Base-by-base conservation (phyloP, 2,797 vertebrate species). In the Coregonus ussuriensis region DNA sequence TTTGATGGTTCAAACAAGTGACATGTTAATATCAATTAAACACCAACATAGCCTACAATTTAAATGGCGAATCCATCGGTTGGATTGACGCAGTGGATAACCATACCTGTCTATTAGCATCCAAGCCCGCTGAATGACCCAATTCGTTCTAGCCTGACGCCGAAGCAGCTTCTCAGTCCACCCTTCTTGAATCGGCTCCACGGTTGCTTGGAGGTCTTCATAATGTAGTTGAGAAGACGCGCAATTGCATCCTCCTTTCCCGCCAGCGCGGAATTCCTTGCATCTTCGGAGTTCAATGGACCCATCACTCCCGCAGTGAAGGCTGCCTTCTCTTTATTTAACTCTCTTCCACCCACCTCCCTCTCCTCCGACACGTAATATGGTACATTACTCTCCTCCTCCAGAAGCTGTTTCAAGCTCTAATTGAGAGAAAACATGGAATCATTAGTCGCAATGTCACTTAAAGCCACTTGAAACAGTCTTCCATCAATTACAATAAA, bases 61-160 rank as follows among this genome's bases (percentile, higher is more conserved):
- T 21, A 9, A 62, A 62, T 62, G 18, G 56, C 9, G n/a, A n/a
- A 62, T 62, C n/a, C n/a, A n/a, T 11, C 56, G 11, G 65, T 15
- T 33, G 4, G 31, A 35, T 67, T 33, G 65, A 67, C 65, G 31
- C 14, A 67, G 29, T 31, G 7, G 13, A 47, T 4, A 54, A 18
- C 7, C 29, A 37, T 47, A 71, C 51, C 35, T 47, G 41, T 47
- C 41, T 9, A 66, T 91, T 83, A 95, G 86, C 94, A 95, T 25
- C 94, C 94, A 77, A 95, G 88, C 11, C 94, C 94, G 74, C 94
- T 95, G 77, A 95, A 95, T 9, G 94, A 95, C 3, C 94, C 94
- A 77, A 95, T 95, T 79, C 94, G 83, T 74, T 94, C 94, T 1
- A 95, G 63, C 4, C 94, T 88, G 67, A 95, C 94, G 0, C 94